Evolutionary conservation across 1,140 invertebrate species (phyloP), one percentile per base, ranked within the genome.

Genomic region (Neodiprion virginianus): DNA sequence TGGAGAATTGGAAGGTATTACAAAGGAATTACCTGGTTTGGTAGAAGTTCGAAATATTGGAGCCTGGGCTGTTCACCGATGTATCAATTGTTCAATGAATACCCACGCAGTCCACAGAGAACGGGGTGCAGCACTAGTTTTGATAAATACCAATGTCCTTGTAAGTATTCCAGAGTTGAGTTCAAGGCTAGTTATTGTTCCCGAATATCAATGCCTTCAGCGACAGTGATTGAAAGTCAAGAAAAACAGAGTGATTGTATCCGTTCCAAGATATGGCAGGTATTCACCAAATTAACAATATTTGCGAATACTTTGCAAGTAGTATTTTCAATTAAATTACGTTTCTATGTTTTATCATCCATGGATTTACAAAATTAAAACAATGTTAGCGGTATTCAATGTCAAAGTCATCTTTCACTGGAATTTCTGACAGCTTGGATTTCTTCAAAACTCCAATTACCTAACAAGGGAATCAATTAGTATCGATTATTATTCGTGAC

Each of bases 101-200:
- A 90, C 90, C 14, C 89, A 90, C 83, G 89, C 90, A n/a, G 80
- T 90, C 8, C 88, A 90, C 61, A 84, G 82, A 76, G 85, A 89
- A 75, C 84, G 85, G 78, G 89, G 89, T 76, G 89, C 89, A 68
- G 84, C 86, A 73, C 83, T 83, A 78, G 87, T 90, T 71, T 80
- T 90, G 28, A 84, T 91, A 72, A 86, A 86, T 79, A 80, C 80
- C 48, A 82, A 88, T 77, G 80, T 90, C 74, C 74, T 89, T 81
- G 89, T 90, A 80, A 89, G 84, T 88, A 76, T 75, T 67, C 53
- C 8, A 61, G n/a, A 61, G 53, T 61, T 61, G 53, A 61, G 7
- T 8, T 12, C 53, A 61, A 17, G 11, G 53, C 11, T 61, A 61
- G 53, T 4, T 17, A 61, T 14, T 14, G 11, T 61, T 17, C 53